phyloP scores from a whole-genome alignment of 2,113 vertebrate genomes.

The Dendrocopos noguchii region DNA sequence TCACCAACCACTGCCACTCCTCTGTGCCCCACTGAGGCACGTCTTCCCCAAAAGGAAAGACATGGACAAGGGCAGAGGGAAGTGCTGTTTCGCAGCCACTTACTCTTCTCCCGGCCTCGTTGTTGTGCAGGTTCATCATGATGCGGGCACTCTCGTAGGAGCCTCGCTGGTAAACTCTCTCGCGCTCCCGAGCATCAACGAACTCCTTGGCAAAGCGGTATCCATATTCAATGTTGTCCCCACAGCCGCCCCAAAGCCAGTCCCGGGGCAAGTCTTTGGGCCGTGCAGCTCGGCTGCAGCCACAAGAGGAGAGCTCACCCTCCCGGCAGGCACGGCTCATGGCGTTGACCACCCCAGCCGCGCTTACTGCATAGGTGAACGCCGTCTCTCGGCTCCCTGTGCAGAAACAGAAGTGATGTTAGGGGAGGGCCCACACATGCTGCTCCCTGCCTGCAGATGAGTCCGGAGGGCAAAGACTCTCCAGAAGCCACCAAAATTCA shows the following conservation, averaged over 20 bases:
- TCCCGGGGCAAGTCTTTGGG: conserved; percentile 96
- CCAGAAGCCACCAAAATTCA: neutral
- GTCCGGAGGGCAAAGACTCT: neutral
- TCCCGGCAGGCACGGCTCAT: conserved; percentile 96
- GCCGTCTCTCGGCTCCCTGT: conserved; percentile 96
- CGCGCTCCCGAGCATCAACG: conserved; percentile 94
- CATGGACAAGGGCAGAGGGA: accelerated
- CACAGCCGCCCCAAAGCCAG: conserved; percentile 99
- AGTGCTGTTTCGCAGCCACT: neutral
- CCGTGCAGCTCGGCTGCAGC: conserved; percentile 91
- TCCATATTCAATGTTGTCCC: conserved; percentile 96
- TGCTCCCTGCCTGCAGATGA: accelerated
- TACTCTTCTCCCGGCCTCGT: conserved; percentile 94
- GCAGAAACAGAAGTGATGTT: neutral
- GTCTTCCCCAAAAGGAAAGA: neutral
- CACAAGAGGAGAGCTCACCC: conserved; percentile 95
- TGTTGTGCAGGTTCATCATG: conserved; percentile 97
- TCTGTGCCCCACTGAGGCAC: accelerated
- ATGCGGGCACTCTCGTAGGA: conserved; percentile 89
- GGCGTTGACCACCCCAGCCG: conserved; percentile 94
- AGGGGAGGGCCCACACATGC: neutral
- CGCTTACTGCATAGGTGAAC: conserved; percentile 95
- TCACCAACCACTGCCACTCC: accelerated
- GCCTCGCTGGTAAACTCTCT: conserved; percentile 91
- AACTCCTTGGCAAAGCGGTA: conserved; percentile 98